Evolutionary conservation across 2,888 invertebrate species (phyloP).

Genomic region (Thecocarcelia acutangulata): DNA sequence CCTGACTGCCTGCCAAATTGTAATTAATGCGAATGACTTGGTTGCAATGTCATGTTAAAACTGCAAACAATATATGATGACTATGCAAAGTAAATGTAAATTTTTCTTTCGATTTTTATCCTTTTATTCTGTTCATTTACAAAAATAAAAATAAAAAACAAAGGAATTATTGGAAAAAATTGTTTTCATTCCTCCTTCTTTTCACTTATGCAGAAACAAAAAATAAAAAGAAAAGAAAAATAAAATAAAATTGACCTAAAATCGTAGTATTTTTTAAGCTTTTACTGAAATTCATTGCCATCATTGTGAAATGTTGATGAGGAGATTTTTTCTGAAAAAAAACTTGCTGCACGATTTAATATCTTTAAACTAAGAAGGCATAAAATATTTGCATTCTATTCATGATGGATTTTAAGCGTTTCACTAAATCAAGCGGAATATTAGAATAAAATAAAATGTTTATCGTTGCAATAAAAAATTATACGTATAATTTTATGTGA

Average conservation of each 20-base stretch:
- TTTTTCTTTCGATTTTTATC: slow-evolving; percentile 47
- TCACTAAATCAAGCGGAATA: too few species aligned
- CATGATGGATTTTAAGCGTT: too few species aligned
- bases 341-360: slow-evolving; percentile 12
- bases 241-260: slow-evolving; percentile 42
- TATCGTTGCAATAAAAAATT: too few species aligned
- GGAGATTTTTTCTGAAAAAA: slow-evolving; percentile 15
- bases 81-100: slow-evolving; percentile 63
- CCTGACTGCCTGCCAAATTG: slow-evolving; percentile 72
- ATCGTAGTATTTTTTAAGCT: neutral
- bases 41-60: slow-evolving; percentile 69
- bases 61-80: slow-evolving; percentile 64
- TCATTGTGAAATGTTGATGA: slow-evolving; percentile 37
- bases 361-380: neutral
- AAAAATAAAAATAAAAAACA: slow-evolving; percentile 8
- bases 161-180: slow-evolving; percentile 44
- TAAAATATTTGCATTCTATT: slow-evolving; percentile 14
- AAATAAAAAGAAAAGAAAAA: neutral
- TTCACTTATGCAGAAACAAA: neutral
- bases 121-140: slow-evolving; percentile 39
- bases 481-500: too few species aligned
- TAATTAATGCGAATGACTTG: slow-evolving; percentile 75
- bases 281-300: slow-evolving; percentile 55
- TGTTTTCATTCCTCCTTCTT: slow-evolving; percentile 11
- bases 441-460: too few species aligned